These are phyloP conservation scores for Eleutherodactylus coqui DNA, from an alignment of 2,797 vertebrate species.

Conservation along the genomic window DNA sequence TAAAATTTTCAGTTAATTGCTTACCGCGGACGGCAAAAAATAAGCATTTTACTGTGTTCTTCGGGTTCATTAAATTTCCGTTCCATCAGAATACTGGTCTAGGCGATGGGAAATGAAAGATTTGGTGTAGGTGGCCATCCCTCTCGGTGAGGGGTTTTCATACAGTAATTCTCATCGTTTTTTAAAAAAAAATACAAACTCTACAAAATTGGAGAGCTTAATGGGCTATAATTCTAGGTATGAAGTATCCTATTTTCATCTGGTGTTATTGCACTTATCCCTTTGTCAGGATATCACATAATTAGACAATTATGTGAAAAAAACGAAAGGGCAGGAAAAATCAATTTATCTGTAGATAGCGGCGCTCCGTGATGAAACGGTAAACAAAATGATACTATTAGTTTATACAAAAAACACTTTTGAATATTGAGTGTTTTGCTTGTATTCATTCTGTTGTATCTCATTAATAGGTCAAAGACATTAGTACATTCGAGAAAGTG, in stretches of 20 bases:
- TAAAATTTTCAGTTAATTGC: slow-evolving; percentile 44
- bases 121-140: not conserved
- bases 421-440: slow-evolving; percentile 46
- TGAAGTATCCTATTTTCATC: slow-evolving; percentile 42
- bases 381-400: slow-evolving; percentile 50
- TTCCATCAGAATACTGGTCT: slow-evolving; percentile 11
- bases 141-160: not conserved
- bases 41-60: slow-evolving; percentile 19
- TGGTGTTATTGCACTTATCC: slow-evolving; percentile 40
- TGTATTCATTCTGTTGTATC: not conserved
- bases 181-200: slow-evolving; percentile 24
- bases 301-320: slow-evolving; percentile 53
- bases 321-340: slow-evolving; percentile 32
- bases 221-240: slow-evolving; percentile 40
- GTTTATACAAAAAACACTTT: slow-evolving; percentile 30
- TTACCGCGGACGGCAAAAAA: not conserved
- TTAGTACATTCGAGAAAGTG: not conserved
- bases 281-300: slow-evolving; percentile 44
- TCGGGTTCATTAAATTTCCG: slow-evolving; percentile 36
- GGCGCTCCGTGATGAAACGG: slow-evolving; percentile 33
- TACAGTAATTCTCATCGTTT: not conserved
- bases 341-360: slow-evolving; percentile 31
- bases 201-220: slow-evolving; percentile 21
- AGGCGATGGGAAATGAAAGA: not conserved
- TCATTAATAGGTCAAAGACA: slow-evolving; percentile 42